Conservation (phyloP, 1,140 invertebrate genomes). For the Aphaenogaster ashmeadi region DNA sequence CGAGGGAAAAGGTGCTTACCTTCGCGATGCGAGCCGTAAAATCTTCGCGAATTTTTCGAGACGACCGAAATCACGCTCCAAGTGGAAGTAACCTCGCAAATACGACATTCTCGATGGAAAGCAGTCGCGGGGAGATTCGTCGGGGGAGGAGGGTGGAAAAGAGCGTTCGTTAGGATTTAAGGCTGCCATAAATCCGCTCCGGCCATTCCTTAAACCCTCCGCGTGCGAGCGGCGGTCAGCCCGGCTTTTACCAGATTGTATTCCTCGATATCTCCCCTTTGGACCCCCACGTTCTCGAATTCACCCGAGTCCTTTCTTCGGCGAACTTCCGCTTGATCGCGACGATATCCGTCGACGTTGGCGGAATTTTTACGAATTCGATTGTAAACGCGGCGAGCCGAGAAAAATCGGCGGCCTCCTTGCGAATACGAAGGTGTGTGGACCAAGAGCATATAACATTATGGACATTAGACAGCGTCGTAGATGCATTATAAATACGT, state of each 20-base stretch:
- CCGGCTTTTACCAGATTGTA: conserved; percentile 84
- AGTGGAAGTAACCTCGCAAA: conserved; percentile 44
- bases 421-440: background rate
- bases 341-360: conserved; percentile 24
- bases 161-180: conserved; percentile 80
- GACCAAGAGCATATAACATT: background rate
- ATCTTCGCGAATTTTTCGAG: conserved; percentile 12
- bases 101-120: conserved; percentile 56
- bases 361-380: conserved; percentile 54
- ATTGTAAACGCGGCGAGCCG: conserved; percentile 22
- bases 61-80: conserved; percentile 23
- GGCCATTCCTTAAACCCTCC: conserved; percentile 79
- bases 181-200: conserved; percentile 81
- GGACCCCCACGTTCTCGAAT: conserved; percentile 55
- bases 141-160: conserved; percentile 52
- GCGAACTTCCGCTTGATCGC: conserved; percentile 48
- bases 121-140: conserved; percentile 26
- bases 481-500: background rate
- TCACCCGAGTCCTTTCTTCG: conserved; percentile 60
- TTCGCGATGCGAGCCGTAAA: background rate
- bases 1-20: background rate
- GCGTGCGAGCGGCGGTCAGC: conserved; percentile 70
- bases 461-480: background rate
- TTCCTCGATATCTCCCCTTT: conserved; percentile 73
- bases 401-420: conserved; percentile 14